Evolutionary conservation across 2,888 invertebrate genomes (phyloP).

Genomic region (Drosophila buzzatii): DNA sequence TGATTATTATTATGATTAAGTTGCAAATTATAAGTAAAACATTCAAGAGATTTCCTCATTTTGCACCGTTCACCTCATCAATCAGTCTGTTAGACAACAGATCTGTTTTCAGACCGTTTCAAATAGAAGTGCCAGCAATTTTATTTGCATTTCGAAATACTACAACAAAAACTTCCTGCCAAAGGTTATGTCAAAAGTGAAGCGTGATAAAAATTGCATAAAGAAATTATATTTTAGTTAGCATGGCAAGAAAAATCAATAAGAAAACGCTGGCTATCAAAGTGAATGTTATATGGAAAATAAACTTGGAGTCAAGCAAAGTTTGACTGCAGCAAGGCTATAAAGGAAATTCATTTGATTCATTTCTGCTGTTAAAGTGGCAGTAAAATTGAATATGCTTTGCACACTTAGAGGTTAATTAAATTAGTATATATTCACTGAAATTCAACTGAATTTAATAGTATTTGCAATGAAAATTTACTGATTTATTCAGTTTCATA

Average conservation of each 20-base stretch:
- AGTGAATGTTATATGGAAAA: no score
- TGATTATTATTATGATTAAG: constrained; percentile 40
- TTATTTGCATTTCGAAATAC: constrained; percentile 10
- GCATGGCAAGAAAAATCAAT: neutral
- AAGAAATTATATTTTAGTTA: no score
- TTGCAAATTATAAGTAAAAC: constrained; percentile 36
- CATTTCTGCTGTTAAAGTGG: neutral
- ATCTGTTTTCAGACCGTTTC: constrained; percentile 10
- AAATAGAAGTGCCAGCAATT: constrained; percentile 16
- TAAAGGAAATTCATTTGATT: neutral
- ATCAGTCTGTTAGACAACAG: constrained; percentile 38
- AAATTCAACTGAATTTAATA: no score
- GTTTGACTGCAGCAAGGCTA: neutral
- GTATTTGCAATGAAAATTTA: no score
- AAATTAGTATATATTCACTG: neutral
- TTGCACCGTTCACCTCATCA: constrained; percentile 42
- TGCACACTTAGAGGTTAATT: no score
- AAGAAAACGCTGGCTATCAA: neutral
- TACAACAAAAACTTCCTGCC: constrained; percentile 29
- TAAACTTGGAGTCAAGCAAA: neutral
- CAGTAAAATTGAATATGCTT: no score
- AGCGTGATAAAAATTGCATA: neutral
- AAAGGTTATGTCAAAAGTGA: constrained; percentile 19
- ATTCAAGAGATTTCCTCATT: constrained; percentile 68
- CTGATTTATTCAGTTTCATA: neutral